Evolutionary conservation across 2,113 vertebrate genomes (phyloP).

Genomic region (Trichomycterus rosablanca): DNA sequence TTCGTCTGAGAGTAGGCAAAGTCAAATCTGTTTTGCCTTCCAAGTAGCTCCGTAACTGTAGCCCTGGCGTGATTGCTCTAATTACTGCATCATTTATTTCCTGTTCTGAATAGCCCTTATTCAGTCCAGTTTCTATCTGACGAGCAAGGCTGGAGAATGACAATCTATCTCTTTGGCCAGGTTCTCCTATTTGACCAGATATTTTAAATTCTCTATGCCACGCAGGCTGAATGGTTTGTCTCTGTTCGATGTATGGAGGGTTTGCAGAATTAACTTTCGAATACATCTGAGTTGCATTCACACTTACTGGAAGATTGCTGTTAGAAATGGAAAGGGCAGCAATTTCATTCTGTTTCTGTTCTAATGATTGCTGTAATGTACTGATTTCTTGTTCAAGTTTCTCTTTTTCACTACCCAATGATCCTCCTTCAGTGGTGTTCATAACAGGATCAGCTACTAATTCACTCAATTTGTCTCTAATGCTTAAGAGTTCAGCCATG

Average conservation of each 20-base stretch:
- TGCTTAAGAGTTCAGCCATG: neutral
- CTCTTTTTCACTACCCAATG: neutral
- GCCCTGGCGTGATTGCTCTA: neutral
- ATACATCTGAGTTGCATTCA: neutral
- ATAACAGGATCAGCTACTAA: neutral
- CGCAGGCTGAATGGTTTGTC: too few relatives aligned
- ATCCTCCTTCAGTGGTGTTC: neutral
- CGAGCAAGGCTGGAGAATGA: neutral
- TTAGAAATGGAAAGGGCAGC: neutral
- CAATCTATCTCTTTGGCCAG: neutral
- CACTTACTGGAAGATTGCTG: neutral
- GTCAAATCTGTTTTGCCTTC: neutral
- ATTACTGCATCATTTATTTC: neutral
- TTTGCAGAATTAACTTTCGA: neutral
- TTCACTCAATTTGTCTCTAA: neutral
- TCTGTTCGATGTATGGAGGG: neutral
- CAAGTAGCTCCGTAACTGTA: neutral
- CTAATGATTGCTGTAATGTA: neutral
- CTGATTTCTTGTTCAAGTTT: conserved; percentile 1
- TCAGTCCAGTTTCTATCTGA: neutral
- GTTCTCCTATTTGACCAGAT: neutral
- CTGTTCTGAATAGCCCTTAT: neutral
- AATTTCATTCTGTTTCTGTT: neutral
- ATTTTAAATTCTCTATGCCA: neutral
- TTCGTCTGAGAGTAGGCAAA: neutral